These are phyloP conservation scores for Drosophila kurseongensis DNA, from an alignment of 1,140 invertebrate genomes.

Conservation along the genomic window DNA sequence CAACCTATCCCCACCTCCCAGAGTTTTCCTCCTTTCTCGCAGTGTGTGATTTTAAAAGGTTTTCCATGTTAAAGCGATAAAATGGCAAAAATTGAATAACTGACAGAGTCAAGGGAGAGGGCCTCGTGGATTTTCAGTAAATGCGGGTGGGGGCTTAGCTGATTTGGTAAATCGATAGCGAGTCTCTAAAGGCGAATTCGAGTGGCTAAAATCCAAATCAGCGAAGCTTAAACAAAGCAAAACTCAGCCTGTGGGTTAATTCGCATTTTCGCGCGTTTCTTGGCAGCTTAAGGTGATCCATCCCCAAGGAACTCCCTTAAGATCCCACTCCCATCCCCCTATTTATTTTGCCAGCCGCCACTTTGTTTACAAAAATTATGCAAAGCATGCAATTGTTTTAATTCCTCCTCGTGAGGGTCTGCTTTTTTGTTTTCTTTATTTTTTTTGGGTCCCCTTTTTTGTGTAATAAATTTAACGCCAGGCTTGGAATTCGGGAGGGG, in stretches of 20 bases:
- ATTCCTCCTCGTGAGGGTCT: slow-evolving; percentile 36
- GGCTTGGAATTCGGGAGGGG: slow-evolving; percentile 14
- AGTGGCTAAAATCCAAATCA: slow-evolving; percentile 43
- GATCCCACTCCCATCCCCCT: neutral
- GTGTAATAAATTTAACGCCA: slow-evolving; percentile 75
- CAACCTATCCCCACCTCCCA: neutral
- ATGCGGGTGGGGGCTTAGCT: slow-evolving; percentile 2
- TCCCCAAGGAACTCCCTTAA: slow-evolving; percentile 1
- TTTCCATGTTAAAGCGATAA: slow-evolving; percentile 73
- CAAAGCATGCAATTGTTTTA: slow-evolving; percentile 78
- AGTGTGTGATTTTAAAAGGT: slow-evolving; percentile 73
- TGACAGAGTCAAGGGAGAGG: slow-evolving; percentile 44
- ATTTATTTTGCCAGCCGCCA: slow-evolving; percentile 27
- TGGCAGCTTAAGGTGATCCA: slow-evolving; percentile 44
- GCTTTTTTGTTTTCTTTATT: neutral
- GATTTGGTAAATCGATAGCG: slow-evolving; percentile 52
- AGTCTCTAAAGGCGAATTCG: neutral
- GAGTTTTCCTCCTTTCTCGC: slow-evolving; percentile 2
- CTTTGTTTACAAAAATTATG: slow-evolving; percentile 79
- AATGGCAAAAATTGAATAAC: slow-evolving; percentile 77
- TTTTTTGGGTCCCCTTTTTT: slow-evolving; percentile 53
- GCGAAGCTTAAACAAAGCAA: slow-evolving; percentile 66
- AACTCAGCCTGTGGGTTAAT: slow-evolving; percentile 54
- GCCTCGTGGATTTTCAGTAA: slow-evolving; percentile 11
- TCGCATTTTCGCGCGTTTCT: slow-evolving; percentile 77